Percentiles rank a stretch among this genome's conserved stretches.
Evolutionary conservation across 2,797 vertebrate genomes (phyloP).

Genomic region (Schizopygopsis pylzovi): DNA sequence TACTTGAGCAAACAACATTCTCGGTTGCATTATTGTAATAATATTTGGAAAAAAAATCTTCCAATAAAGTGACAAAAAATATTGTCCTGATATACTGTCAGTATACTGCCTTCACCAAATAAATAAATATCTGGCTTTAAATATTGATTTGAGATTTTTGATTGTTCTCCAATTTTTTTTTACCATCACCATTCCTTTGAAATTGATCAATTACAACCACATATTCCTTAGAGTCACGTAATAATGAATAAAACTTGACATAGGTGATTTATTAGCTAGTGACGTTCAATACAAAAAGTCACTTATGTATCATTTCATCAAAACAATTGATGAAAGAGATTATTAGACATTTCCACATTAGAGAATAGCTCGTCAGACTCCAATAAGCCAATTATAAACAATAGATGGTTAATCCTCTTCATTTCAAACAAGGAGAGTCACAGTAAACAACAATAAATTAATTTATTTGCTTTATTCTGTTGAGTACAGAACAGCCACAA

Average conservation of each 20-base stretch:
- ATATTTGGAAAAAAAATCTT: neutral
- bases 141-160: neutral
- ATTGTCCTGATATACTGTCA: neutral
- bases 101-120: neutral
- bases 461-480: conserved; percentile 24
- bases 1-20: neutral
- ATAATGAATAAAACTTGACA: conserved; percentile 6
- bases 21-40: too few relatives aligned
- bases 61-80: neutral
- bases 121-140: neutral
- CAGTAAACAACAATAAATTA: conserved; percentile 20
- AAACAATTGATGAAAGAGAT: neutral
- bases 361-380: conserved; percentile 13
- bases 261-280: conserved; percentile 18
- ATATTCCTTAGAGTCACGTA: neutral
- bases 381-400: conserved; percentile 34
- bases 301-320: conserved; percentile 47
- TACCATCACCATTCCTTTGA: neutral
- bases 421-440: neutral
- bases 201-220: neutral
- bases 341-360: conserved; percentile 6
- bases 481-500: neutral
- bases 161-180: neutral
- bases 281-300: conserved; percentile 42
- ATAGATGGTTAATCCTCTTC: conserved; percentile 27